Conservation (phyloP, 30 jellyfish, hydroid and myxozoan species). For the Aurelia aurita region DNA sequence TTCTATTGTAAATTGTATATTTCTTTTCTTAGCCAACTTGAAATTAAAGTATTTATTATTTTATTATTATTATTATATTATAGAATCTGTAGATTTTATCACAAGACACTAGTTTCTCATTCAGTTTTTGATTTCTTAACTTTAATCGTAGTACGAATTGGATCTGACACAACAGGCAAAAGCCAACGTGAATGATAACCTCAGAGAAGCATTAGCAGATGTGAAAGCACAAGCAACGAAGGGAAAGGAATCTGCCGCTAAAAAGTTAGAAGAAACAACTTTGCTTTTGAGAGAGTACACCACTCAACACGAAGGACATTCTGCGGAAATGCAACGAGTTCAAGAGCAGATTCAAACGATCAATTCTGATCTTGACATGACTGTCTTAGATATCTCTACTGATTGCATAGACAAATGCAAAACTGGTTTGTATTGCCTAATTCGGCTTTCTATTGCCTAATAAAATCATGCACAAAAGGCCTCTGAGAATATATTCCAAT, state of each 20-base stretch:
- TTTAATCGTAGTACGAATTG: slow-evolving; percentile 1
- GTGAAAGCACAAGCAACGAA: slow-evolving; percentile 14
- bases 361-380: slow-evolving; percentile 7
- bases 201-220: slow-evolving; percentile 1
- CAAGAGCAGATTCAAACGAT: slow-evolving; percentile 3
- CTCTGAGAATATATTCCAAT: no score
- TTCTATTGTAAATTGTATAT: no score
- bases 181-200: slow-evolving; percentile 21
- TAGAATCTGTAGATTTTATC: background rate
- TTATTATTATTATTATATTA: no score
- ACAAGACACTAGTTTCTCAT: background rate
- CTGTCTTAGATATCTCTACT: slow-evolving; percentile 42
- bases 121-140: background rate
- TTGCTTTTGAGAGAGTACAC: background rate
- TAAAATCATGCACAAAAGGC: no score
- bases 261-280: background rate
- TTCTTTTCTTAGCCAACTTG: no score
- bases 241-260: slow-evolving; percentile 20
- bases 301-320: background rate
- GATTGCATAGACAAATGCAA: slow-evolving; percentile 53
- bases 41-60: no score
- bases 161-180: slow-evolving; percentile 21
- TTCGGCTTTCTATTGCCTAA: background rate
- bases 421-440: slow-evolving; percentile 20
- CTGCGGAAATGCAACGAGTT: slow-evolving; percentile 15